Conservation (phyloP, 2,797 vertebrate genomes). For the Diplodus puntazzo region DNA sequence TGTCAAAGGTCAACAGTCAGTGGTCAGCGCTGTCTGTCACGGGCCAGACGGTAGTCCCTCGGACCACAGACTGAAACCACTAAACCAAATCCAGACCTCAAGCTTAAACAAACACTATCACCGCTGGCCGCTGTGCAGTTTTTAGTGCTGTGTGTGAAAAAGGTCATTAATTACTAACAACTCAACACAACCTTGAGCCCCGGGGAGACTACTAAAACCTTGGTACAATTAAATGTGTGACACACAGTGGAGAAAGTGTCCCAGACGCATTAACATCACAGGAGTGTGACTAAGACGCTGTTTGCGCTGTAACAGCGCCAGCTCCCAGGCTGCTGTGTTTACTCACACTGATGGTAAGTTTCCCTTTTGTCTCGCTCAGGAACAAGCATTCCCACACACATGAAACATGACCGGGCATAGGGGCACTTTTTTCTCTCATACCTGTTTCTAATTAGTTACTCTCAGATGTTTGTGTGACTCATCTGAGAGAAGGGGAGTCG, state of each 20-base stretch:
- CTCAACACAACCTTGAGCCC: neutral
- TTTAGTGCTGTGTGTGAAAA: constrained; percentile 45
- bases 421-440: constrained; percentile 21
- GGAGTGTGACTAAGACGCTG: constrained; percentile 36
- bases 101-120: constrained; percentile 55
- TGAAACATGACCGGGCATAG: constrained; percentile 37
- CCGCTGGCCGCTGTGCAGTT: constrained; percentile 14
- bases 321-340: constrained; percentile 52
- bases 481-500: constrained; percentile 33
- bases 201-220: neutral
- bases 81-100: constrained; percentile 52
- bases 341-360: constrained; percentile 49
- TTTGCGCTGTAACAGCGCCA: constrained; percentile 7
- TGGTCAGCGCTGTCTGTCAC: constrained; percentile 60
- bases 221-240: constrained; percentile 34
- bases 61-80: constrained; percentile 42
- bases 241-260: constrained; percentile 46
- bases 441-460: constrained; percentile 56
- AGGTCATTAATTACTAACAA: constrained; percentile 59
- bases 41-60: constrained; percentile 50
- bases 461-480: constrained; percentile 53
- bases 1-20: constrained; percentile 73
- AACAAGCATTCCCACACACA: constrained; percentile 61
- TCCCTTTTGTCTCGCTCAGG: constrained; percentile 46
- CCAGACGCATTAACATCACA: constrained; percentile 40